Evolutionary conservation across 1,140 invertebrate species (phyloP), one percentile per base, ranked within the genome.

Genomic region (Belonocnema kinseyi): DNA sequence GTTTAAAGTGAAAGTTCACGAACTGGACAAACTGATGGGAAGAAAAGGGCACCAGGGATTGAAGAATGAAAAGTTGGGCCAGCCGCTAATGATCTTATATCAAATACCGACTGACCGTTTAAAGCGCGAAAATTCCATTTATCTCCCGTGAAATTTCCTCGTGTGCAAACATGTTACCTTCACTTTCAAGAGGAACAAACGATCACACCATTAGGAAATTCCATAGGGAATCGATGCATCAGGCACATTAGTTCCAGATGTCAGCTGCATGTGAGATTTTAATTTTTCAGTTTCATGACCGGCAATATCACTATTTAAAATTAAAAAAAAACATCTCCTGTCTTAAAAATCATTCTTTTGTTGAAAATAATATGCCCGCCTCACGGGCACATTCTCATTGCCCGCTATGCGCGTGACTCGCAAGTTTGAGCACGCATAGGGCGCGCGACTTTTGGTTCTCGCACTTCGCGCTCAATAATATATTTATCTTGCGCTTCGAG

Each of bases 1-100:
- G 58, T 79, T 82, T 77, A 78, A 80, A 79, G 77, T 61, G 74
- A 74, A 77, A 56, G 77, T 51, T 72, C 51, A 40, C 46, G 76
- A 80, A 53, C 21, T 56, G 13, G 40, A 73, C 50, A 33, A 73
- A 54, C 21, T 21, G 73, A 16, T 61, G 61, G 61, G 74, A 53
- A 73, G 56, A 73, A 74, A 73, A 79, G 53, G 76, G 61, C 52
- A 73, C 17, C 51, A 66, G 75, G 75, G 80, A 83, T 81, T 77
- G 80, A 84, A 78, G 54, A 74, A 80, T 77, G 77, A 80, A 78
- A 83, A 74, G 77, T 81, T 77, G 71, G 72, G 77, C 74, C 83
- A 81, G 75, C 82, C 83, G 84, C 87, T 90, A 90, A 90, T 90
- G 88, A 88, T 88, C 79, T 79, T 79, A 88, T 83, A 85, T 85